Percentiles rank a stretch among this genome's conserved stretches.
These are phyloP conservation scores for Anagrus nilaparvatae DNA, from an alignment of 1,140 invertebrate genomes.

Conservation along the genomic window DNA sequence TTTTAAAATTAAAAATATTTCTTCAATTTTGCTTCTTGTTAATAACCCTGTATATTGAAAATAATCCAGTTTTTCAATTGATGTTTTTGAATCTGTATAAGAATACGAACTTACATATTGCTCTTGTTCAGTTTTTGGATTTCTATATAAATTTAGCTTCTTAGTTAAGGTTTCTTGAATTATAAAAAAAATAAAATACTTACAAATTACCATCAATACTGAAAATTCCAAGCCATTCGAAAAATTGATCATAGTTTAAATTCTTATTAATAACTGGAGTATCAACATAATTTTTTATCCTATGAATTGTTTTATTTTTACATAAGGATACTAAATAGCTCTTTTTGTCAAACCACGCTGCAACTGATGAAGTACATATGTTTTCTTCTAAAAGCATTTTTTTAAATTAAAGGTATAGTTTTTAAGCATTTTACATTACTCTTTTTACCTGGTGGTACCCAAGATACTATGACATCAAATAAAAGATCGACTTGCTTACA, in stretches of 20 bases:
- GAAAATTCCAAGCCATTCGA: constrained; percentile 47
- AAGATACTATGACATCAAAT: constrained; percentile 42
- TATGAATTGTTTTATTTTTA: constrained; percentile 29
- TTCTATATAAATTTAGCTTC: constrained; percentile 4
- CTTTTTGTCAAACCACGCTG: constrained; percentile 43
- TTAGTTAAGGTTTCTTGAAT: constrained; percentile 1
- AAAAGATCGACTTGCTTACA: constrained; percentile 29
- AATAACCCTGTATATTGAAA: constrained; percentile 45
- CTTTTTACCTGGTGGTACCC: constrained; percentile 44
- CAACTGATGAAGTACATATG: constrained; percentile 50
- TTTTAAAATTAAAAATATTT: constrained; percentile 33
- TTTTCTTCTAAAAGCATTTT: constrained; percentile 36
- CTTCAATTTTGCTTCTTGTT: constrained; percentile 31
- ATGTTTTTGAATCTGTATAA: constrained; percentile 26
- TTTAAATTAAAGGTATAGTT: too few relatives aligned
- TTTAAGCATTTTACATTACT: too few relatives aligned
- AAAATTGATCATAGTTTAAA: constrained; percentile 32
- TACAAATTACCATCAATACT: constrained; percentile 38
- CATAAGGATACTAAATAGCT: constrained; percentile 40
- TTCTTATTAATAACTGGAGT: constrained; percentile 30
- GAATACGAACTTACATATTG: constrained; percentile 36
- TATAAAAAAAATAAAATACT: constrained; percentile 16
- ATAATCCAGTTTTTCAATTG: constrained; percentile 31
- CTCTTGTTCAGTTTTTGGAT: constrained; percentile 14
- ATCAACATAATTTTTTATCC: constrained; percentile 29